Evolutionary conservation across 2,113 vertebrate species (phyloP), one percentile per base, ranked within the genome.

Genomic region (Orthonyx spaldingii): DNA sequence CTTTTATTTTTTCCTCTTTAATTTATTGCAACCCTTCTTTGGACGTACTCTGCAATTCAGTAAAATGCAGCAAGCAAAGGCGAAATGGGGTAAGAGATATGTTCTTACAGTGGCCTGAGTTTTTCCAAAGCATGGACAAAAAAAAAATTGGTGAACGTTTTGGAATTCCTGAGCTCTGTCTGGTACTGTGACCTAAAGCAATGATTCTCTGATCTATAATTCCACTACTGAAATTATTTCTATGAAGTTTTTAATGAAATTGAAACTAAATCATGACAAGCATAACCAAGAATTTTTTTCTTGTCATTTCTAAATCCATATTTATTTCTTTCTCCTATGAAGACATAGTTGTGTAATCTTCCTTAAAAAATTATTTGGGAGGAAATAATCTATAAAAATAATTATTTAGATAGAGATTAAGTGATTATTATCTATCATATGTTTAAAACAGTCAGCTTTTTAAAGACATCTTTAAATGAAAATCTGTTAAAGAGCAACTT

Each of bases 321-420:
- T 32, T 23, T 59, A 50, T 74, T 84, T 81, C 18, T 74, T 60
- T 84, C 19, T 69, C 20, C 55, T 72, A 4, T 55, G 30, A 86
- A 46, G 10, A 8, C 5, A 35, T 27, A 55, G 11, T 0, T 80
- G 22, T 46, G 6, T 11, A 69, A 60, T 39, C 7, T 49, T 76
- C 30, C 30, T 63, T 77, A 41, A 3, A 86, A 90, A 94, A 75
- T 19, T 35, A 69, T 27, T 79, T 72, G 16, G 5, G 26, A 76
- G 8, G 49, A 83, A 90, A 66, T 64, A 90, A 35, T 56, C 49
- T 84, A 7, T 68, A 72, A 90, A 90, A 95, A 56, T 39, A 68
- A 13, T 41, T 56, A 50, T 75, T 87, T 84, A 70, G 37, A 33
- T 41, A 75, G 2, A 81, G 1, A 66, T 44, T 78, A 49, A 75